A percentile compares a stretch with the other conserved stretches of the same genome.
Evolutionary conservation across 2,888 invertebrate species (phyloP).

Genomic region (Tineola bisselliella): DNA sequence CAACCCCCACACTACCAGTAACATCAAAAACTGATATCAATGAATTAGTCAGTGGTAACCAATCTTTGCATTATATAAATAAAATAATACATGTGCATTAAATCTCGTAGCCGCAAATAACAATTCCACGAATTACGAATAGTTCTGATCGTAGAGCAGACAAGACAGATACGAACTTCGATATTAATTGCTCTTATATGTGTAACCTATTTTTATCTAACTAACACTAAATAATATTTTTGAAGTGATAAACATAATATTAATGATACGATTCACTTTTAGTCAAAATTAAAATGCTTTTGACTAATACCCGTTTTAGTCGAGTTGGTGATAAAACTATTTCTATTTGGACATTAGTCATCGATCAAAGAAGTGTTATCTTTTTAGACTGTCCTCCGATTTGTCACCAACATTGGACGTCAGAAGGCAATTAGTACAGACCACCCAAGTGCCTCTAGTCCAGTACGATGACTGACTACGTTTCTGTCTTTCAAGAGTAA

Average conservation of each 20-base stretch:
- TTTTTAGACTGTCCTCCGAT: conserved; percentile 31
- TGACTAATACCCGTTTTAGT: background rate
- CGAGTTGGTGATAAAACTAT: conserved; percentile 13
- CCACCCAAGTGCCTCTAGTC: conserved; percentile 32
- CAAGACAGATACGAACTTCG: background rate
- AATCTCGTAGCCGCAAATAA: no score
- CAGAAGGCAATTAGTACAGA: conserved; percentile 37
- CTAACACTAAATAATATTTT: background rate
- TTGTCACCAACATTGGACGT: conserved; percentile 34
- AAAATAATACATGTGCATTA: no score
- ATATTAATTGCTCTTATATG: background rate
- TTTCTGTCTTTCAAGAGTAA: conserved; percentile 5
- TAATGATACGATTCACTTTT: background rate
- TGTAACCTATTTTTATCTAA: background rate
- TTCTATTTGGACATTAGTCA: conserved; percentile 18
- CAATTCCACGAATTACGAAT: background rate
- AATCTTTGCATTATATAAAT: no score
- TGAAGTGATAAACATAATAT: background rate
- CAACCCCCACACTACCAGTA: no score
- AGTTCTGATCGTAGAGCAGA: background rate
- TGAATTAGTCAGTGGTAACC: no score
- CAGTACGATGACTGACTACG: background rate
- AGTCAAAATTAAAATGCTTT: background rate
- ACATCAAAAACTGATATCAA: no score
- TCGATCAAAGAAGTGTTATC: conserved; percentile 29